Conservation (phyloP, 2,888 invertebrate species). For the Dromius quadrimaculatus region DNA sequence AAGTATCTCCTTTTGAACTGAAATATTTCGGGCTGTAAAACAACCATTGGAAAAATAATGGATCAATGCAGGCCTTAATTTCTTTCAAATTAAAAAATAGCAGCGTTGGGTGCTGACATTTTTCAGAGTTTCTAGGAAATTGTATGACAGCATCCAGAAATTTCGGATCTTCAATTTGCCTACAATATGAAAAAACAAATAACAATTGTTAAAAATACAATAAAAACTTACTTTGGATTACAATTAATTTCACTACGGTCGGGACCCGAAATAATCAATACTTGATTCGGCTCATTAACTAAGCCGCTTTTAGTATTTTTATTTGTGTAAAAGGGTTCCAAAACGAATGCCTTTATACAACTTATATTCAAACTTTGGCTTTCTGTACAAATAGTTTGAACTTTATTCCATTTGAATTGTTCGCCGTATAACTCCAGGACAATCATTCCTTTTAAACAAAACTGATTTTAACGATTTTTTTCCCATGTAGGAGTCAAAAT, state of each 20-base stretch:
- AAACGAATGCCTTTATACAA: conserved; percentile 69
- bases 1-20: conserved; percentile 4
- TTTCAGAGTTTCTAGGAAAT: conserved; percentile 64
- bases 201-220: not conserved
- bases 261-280: conserved; percentile 71
- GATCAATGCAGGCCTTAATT: conserved; percentile 72
- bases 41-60: conserved; percentile 76
- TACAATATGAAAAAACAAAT: not conserved
- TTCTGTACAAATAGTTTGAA: conserved; percentile 63
- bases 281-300: conserved; percentile 66
- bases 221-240: not conserved
- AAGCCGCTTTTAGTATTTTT: conserved; percentile 6
- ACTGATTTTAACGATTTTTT: conserved; percentile 24
- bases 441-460: conserved; percentile 69
- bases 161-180: not conserved
- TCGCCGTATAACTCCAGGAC: conserved; percentile 74
- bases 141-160: conserved; percentile 63
- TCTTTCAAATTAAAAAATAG: conserved; percentile 68
- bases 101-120: conserved; percentile 67
- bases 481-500: conserved; percentile 20
- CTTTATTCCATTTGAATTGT: conserved; percentile 65
- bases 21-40: conserved; percentile 67
- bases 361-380: conserved; percentile 64
- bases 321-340: conserved; percentile 61
- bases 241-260: conserved; percentile 60